Conservation (phyloP, 2,797 vertebrate species). For the Pseudochirops corinnae region DNA sequence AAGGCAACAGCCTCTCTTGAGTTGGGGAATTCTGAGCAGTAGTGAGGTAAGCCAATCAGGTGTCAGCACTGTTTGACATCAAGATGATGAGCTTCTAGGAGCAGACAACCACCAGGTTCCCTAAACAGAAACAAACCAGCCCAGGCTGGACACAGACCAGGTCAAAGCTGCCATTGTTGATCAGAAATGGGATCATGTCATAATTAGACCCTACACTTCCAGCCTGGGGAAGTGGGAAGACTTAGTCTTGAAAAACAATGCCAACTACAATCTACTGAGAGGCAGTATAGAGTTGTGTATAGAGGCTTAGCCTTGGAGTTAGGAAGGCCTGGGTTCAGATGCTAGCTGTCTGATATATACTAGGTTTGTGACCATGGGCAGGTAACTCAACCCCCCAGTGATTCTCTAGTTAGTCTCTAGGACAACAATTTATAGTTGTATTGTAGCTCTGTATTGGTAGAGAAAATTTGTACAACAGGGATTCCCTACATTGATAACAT, state of each 20-base stretch:
- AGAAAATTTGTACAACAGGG: neutral
- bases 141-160: neutral
- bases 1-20: neutral
- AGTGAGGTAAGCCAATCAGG: neutral
- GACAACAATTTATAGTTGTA: neutral
- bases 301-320: neutral
- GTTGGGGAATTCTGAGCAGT: neutral
- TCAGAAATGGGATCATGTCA: neutral
- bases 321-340: neutral
- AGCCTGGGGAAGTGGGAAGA: neutral
- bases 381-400: neutral
- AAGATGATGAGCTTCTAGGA: neutral
- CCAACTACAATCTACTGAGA: neutral
- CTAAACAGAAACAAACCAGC: neutral
- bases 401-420: neutral
- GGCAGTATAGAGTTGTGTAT: neutral
- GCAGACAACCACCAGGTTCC: neutral
- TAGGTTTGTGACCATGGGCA: neutral
- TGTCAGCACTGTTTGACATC: neutral
- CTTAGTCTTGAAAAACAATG: neutral
- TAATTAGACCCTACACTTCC: neutral
- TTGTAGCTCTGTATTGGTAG: neutral
- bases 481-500: neutral
- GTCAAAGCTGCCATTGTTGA: neutral
- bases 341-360: neutral